Base-by-base conservation (phyloP, 2,113 vertebrate genomes). In the Macaca mulatta region DNA sequence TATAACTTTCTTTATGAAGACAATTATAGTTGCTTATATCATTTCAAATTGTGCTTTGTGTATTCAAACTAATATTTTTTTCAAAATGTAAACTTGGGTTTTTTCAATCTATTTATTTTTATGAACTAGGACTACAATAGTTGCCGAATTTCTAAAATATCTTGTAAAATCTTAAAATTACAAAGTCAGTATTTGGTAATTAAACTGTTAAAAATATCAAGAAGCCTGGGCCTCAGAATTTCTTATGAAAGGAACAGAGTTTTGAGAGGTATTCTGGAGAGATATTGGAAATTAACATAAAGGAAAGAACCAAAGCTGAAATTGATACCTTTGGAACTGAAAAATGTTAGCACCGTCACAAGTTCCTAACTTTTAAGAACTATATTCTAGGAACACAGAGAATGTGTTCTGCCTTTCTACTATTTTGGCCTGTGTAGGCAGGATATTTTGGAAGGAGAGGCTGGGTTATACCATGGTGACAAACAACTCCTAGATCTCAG, bases 301-400 rank as follows among this genome's bases (percentile, higher is more conserved):
- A 94, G 61, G 14, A 57, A 80, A 94, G 12, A 81, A 79, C 25
- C 61, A 57, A 64, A 61, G 13, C 16, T 52, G 17, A 91, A 82
- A 30, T 4, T 70, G 48, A 20, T 32, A 75, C 8, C 48, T 22
- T 72, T 38, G 32, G 20, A 64, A 74, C 11, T 85, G 25, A 90
- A 94, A 75, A 94, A 35, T 77, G 10, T 40, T 69, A 91, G n/a
- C 25, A 80, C 3, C n/a, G 45, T 75, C n/a, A 96, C 69, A 93
- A 81, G 27, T 89, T 45, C 83, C 20, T 67, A 84, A 80, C n/a
- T 88, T 96, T 95, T 86, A 84, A n/a, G n/a, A 97, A 90, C 94
- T 77, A 84, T 14, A 70, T 93, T 94, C 59, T 59, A 16, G 16
- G 27, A 2, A 48, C 4, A 79, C 30, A 89, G 18, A 88, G 16